Evolutionary conservation across 2,797 vertebrate species (phyloP), one percentile per base, ranked within the genome.

Genomic region (Sebastes reedi): DNA sequence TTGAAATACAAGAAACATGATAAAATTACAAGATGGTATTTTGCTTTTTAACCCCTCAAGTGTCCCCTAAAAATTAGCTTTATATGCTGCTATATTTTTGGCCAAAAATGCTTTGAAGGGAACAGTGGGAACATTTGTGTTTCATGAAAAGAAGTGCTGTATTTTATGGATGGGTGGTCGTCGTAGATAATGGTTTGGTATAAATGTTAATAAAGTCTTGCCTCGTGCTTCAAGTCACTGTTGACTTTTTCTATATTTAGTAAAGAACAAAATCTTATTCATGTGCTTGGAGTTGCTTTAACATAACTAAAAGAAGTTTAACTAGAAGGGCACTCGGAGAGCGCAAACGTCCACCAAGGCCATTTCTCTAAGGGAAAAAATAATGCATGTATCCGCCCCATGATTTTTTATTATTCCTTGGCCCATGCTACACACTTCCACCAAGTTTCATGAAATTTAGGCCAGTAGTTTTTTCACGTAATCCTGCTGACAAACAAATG

Each of bases 111-210:
- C 18, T 20, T 46, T 18, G 42, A 50, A 8, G 18, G 46, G 18
- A 50, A 50, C 7, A 18, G 18, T 50, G 7, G 46, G 46, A 4
- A 2, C 46, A 52, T 52, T 20, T 52, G 18, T 20, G 18, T 52
- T 52, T 52, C 46, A 52, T 52, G 46, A 52, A 52, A n/a, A 52
- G 18, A 52, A 52, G 46, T 20, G 18, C 18, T n/a, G 0, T 0
- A n/a, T 52, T 52, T 52, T 50, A 18, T 52, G 46, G 46, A 0
- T 59, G 54, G 18, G 10, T 61, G 58, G 10, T 55, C 1, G 10
- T 30, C 14, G 4, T n/a, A 59, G 18, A 61, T 61, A 3, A 61
- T 12, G 29, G 14, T 59, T 59, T 29, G 56, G 14, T 59, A 29
- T 59, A 59, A 59, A 59, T n/a, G 16, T 60, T 32, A 18, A 29